These are phyloP conservation scores for Tineola bisselliella DNA, from an alignment of 2,888 invertebrate genomes.

Conservation along the genomic window DNA sequence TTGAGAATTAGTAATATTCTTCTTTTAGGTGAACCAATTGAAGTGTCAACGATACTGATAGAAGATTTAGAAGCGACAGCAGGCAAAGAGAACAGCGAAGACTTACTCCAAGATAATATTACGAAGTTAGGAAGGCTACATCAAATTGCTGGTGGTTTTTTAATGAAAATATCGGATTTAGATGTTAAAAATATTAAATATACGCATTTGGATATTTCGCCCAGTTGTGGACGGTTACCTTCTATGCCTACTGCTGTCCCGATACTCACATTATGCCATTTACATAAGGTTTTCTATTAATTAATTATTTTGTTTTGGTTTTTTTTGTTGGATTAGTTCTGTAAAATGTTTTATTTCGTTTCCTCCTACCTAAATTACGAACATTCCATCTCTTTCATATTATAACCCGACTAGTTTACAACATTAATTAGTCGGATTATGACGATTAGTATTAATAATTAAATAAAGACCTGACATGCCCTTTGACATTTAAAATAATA, in stretches of 20 bases:
- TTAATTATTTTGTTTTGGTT: too few relatives aligned
- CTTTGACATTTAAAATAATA: too few relatives aligned
- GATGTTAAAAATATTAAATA: slow-evolving; percentile 83
- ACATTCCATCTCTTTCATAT: too few relatives aligned
- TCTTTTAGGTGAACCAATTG: slow-evolving; percentile 73
- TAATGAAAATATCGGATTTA: slow-evolving; percentile 82
- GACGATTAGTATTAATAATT: too few relatives aligned
- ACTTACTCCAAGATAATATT: slow-evolving; percentile 67
- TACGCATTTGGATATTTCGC: slow-evolving; percentile 81
- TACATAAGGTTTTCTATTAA: slow-evolving; percentile 41
- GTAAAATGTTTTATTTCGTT: too few relatives aligned
- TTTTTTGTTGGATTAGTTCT: too few relatives aligned
- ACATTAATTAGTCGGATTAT: too few relatives aligned
- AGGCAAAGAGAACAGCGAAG: slow-evolving; percentile 81
- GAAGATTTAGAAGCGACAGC: slow-evolving; percentile 74
- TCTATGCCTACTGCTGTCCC: slow-evolving; percentile 77
- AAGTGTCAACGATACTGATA: slow-evolving; percentile 75
- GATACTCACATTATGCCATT: slow-evolving; percentile 69
- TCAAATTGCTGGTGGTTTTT: slow-evolving; percentile 68
- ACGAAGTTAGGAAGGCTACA: slow-evolving; percentile 54
- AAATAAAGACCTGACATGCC: too few relatives aligned
- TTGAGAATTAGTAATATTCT: too few relatives aligned
- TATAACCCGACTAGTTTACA: too few relatives aligned
- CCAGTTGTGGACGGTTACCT: slow-evolving; percentile 74
- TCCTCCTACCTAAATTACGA: too few relatives aligned